Conservation (phyloP, 2,888 invertebrate species). For the Bombyx huttoni region DNA sequence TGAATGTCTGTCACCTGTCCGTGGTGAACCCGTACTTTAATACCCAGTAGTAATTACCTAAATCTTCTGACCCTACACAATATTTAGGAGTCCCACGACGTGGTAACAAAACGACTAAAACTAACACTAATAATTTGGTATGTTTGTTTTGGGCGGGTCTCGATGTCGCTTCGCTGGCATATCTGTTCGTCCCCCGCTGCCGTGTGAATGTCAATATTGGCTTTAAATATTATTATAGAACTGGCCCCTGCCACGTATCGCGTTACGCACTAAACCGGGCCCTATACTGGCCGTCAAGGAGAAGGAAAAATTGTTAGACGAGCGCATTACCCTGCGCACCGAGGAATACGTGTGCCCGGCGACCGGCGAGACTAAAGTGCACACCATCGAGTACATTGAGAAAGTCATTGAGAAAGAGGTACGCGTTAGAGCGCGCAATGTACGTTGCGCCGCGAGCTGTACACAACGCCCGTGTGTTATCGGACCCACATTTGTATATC, state of each 20-base stretch:
- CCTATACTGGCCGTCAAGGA: slow-evolving; percentile 87
- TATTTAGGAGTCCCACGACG: not conserved
- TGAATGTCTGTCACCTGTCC: no score
- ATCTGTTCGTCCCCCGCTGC: slow-evolving; percentile 33
- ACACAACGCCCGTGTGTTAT: slow-evolving; percentile 48
- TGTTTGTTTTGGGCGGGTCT: slow-evolving; percentile 26
- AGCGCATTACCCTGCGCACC: slow-evolving; percentile 89
- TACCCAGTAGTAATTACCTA: not conserved
- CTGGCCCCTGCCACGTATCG: slow-evolving; percentile 85
- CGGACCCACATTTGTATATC: slow-evolving; percentile 29
- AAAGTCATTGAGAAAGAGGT: slow-evolving; percentile 97
- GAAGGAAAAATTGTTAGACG: slow-evolving; percentile 90
- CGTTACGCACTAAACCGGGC: slow-evolving; percentile 89
- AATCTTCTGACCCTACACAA: not conserved
- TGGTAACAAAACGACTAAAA: slow-evolving; percentile 15
- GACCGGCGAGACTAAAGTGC: slow-evolving; percentile 88
- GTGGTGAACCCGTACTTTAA: no score
- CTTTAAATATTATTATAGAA: slow-evolving; percentile 71
- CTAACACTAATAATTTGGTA: slow-evolving; percentile 22
- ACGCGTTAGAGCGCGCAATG: slow-evolving; percentile 49
- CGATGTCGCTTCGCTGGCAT: slow-evolving; percentile 50
- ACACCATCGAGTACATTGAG: slow-evolving; percentile 95
- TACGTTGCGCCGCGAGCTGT: slow-evolving; percentile 57
- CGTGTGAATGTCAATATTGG: slow-evolving; percentile 64
- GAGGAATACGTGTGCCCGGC: slow-evolving; percentile 90